phyloP scores from a whole-genome alignment of 2,113 vertebrate species.

The Carassius gibelio region DNA sequence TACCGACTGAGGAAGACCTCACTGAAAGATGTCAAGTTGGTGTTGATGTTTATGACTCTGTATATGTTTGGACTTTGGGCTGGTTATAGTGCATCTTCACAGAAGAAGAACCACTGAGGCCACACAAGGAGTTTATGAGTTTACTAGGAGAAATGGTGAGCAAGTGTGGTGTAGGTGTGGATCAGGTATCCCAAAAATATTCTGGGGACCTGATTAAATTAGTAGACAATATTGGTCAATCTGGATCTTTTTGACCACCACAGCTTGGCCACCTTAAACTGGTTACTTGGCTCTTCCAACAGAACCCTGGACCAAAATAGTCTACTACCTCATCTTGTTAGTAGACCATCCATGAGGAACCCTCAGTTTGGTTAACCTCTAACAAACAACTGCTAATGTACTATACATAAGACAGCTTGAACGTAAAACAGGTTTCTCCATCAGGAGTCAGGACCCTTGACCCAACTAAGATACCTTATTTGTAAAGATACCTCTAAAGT shows the following conservation, averaged over 20 bases:
- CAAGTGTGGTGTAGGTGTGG: background rate
- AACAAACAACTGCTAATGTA: background rate
- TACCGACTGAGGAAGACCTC: background rate
- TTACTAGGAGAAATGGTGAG: background rate
- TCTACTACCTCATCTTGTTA: background rate
- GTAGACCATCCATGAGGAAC: background rate
- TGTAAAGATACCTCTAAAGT: no score
- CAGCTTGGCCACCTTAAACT: background rate
- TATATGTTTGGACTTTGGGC: constrained; percentile 10
- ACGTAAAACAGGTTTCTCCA: background rate
- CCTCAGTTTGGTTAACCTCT: background rate
- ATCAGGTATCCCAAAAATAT: background rate
- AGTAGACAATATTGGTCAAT: no score
- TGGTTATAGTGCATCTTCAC: background rate
- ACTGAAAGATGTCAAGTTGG: constrained; percentile 9
- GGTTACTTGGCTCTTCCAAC: background rate
- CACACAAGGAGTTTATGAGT: background rate
- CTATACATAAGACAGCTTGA: no score
- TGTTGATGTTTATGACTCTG: background rate
- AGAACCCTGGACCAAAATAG: background rate
- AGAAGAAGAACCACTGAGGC: constrained; percentile 1
- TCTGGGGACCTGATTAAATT: no score
- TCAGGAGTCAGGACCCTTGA: background rate
- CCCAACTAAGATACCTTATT: background rate
- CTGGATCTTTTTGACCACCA: no score